Base-by-base conservation (phyloP, 2,888 invertebrate species). In the Drosophila robusta region DNA sequence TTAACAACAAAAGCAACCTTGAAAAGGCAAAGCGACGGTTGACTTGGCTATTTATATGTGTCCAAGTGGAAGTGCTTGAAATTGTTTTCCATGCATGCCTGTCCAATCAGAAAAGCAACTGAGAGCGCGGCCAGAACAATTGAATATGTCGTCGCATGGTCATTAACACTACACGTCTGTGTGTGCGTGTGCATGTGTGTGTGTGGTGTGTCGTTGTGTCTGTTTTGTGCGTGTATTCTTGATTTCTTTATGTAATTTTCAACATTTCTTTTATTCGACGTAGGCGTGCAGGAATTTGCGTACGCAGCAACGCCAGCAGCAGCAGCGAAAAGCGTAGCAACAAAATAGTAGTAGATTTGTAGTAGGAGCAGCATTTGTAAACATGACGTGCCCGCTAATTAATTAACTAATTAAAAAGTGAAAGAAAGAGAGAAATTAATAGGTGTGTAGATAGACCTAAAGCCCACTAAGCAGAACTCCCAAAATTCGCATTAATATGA, bases 1-100 rank as follows among this genome's bases (percentile, higher is more conserved):
- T 87, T 71, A 80, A 79, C 75, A 83, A 82, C 80, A 83, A 78
- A 69, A 72, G 76, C 83, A 83, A 83, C 87, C 87, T 83, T 83
- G 83, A 83, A 87, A 72, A 75, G 74, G 81, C 81, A 84, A 58
- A 57, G 42, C 66, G 18, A 34, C 68, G 60, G 50, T 50, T 54
- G 75, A 55, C 52, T 69, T 69, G 63, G 74, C 86, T 80, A 88
- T 85, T 85, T 85, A 66, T 78, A 50, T 52, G 54, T 52, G 50
- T 52, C 55, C 45, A 72, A 62, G 68, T 84, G 63, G 75, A 77
- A 71, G 62, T 65, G 64, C 64, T 79, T 66, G 70, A 79, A 76
- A 74, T 69, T 66, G 88, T 70, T 70, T 58, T 75, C 66, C 73
- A 80, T 80, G 69, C 75, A 71, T 65, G 42, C 41, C 34, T 52